phyloP scores from a whole-genome alignment of 2,888 invertebrate species.

The Asteroscopus sphinx region DNA sequence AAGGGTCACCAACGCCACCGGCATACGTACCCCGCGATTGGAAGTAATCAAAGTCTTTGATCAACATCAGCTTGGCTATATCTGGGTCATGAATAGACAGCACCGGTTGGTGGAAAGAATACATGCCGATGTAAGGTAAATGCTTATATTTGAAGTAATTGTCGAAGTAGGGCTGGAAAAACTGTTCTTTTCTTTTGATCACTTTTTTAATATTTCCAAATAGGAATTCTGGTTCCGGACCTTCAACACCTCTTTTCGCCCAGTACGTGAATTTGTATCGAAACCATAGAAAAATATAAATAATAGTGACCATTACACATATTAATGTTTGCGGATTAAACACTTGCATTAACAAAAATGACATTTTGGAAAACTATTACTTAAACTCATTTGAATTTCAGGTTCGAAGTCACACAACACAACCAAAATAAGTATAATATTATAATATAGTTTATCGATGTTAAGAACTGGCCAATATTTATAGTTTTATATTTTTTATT shows the following conservation, averaged over 20 bases:
- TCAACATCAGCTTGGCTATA: constrained; percentile 90
- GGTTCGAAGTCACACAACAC: constrained; percentile 22
- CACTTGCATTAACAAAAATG: constrained; percentile 47
- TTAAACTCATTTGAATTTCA: background rate
- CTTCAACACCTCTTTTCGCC: constrained; percentile 88
- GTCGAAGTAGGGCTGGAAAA: constrained; percentile 91
- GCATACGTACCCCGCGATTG: constrained; percentile 91
- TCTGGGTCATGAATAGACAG: constrained; percentile 91
- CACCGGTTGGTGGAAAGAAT: constrained; percentile 90
- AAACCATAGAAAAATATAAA: constrained; percentile 74
- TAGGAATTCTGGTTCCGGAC: constrained; percentile 90
- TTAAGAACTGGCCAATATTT: background rate
- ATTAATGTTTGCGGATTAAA: constrained; percentile 62
- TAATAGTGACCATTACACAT: constrained; percentile 57
- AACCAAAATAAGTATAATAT: background rate
- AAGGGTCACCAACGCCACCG: constrained; percentile 90
- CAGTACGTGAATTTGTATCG: constrained; percentile 89
- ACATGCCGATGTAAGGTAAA: constrained; percentile 89
- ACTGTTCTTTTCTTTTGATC: constrained; percentile 87
- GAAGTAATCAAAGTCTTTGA: constrained; percentile 91
- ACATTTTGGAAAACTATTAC: constrained; percentile 49
- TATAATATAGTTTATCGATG: background rate
- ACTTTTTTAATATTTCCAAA: constrained; percentile 91
- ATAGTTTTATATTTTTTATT: constrained; percentile 6
- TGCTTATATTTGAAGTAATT: constrained; percentile 88